Base-by-base conservation (phyloP, 2,113 vertebrate species). In the Euleptes europaea region DNA sequence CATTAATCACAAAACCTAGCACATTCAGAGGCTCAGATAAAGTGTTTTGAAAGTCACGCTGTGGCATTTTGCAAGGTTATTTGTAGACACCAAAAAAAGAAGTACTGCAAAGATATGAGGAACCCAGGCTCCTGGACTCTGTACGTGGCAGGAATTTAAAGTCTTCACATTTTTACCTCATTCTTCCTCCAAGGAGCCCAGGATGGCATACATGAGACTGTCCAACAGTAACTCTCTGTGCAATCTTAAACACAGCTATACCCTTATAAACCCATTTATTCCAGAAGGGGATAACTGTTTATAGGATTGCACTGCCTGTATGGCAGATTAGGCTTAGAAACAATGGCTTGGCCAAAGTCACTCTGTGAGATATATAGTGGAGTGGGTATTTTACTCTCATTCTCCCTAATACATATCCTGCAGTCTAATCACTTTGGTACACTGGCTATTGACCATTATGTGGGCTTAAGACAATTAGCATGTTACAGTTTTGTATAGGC, bases 1-100 rank as follows among this genome's bases (percentile, higher is more conserved):
- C 57, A 88, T 80, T 75, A 88, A 93, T 89, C 26, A 87, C 75
- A 88, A 92, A 91, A 91, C 14, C 21, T 47, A 81, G 2, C 51
- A 38, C 11, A 88, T 88, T 77, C 26, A 82, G 81, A 76, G 82
- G 49, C 60, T 80, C 14, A 47, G 51, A 87, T 86, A 83, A 82
- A 82, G 42, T 44, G 60, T 26, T 78, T 9, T 73, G 28, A 85
- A 49, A 83, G 40, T 42, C 60, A 84, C 19, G 13, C 11, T 63
- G 28, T 12, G 82, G 72, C 31, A 86, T 80, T 80, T 38, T 72
- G 6, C 0, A 4, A 44, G 81, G 85, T 91, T 87, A 49, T 7
- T 71, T 71, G n/a, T 26, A 40, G 23, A 40, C 13, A 28, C 5
- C 26, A 57, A 42, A 42, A n/a, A 60, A 3, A 31, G 21, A 54